Percentiles rank a stretch among this genome's conserved stretches.
These are phyloP conservation scores for Cryptophagus acutangulus DNA, from an alignment of 2,888 invertebrate species.

Conservation along the genomic window DNA sequence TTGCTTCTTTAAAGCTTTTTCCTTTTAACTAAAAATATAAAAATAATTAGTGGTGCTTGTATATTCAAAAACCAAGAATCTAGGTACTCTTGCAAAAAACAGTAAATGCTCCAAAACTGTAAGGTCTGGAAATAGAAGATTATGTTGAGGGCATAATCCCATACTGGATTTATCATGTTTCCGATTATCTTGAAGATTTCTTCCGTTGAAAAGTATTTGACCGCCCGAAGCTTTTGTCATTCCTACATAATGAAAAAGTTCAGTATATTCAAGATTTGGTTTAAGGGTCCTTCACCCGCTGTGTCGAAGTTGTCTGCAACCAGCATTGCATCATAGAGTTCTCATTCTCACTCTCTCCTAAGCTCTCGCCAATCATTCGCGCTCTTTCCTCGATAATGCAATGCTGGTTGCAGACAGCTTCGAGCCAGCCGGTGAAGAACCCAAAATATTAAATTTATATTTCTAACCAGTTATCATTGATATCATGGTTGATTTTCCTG, in stretches of 20 bases:
- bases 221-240: slow-evolving; percentile 69
- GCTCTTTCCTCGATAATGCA: no score
- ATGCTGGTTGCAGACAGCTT: no score
- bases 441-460: slow-evolving; percentile 8
- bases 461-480: slow-evolving; percentile 62
- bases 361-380: no score
- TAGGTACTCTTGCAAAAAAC: slow-evolving; percentile 80
- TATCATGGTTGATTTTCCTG: slow-evolving; percentile 59
- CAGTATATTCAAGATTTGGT: no score
- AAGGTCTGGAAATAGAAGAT: slow-evolving; percentile 76
- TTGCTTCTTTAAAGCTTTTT: slow-evolving; percentile 45
- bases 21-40: slow-evolving; percentile 58
- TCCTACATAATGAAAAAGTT: slow-evolving; percentile 55
- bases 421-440: no score
- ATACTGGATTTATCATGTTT: slow-evolving; percentile 65
- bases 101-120: slow-evolving; percentile 78
- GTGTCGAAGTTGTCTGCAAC: no score
- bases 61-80: no score
- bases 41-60: not conserved
- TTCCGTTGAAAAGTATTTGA: slow-evolving; percentile 63
- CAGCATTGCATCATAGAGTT: no score
- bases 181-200: slow-evolving; percentile 64
- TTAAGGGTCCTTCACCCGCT: no score
- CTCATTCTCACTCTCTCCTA: no score
- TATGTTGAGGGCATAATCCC: slow-evolving; percentile 89